phyloP scores from a whole-genome alignment of 1,140 invertebrate species.

The Euwallacea similis region DNA sequence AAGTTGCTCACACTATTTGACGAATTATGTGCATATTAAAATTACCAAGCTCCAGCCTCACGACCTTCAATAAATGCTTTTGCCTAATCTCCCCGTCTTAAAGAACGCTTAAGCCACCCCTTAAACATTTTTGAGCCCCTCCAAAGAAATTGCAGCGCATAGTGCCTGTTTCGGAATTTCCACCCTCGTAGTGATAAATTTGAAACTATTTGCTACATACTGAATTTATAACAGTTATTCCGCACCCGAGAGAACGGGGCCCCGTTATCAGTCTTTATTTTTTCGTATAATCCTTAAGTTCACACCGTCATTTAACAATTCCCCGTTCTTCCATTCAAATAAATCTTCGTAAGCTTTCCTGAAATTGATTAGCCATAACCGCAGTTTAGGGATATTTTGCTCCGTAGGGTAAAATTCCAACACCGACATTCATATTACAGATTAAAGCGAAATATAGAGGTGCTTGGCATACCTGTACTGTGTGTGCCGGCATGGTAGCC shows the following conservation, averaged over 20 bases:
- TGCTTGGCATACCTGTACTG: constrained; percentile 32
- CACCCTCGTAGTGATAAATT: neutral
- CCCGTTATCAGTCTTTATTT: constrained; percentile 4
- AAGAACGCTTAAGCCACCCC: too few species aligned
- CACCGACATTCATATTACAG: constrained; percentile 28
- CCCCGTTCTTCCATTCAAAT: neutral
- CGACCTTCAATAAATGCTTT: too few species aligned
- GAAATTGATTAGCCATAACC: constrained; percentile 31
- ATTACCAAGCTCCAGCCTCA: too few species aligned
- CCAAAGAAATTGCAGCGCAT: too few species aligned
- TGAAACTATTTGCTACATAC: neutral
- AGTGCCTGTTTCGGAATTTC: neutral
- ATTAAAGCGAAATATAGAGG: constrained; percentile 31
- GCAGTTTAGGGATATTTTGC: constrained; percentile 29
- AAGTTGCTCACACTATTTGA: too few species aligned
- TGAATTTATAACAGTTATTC: neutral
- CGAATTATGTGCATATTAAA: too few species aligned
- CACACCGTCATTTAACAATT: constrained; percentile 8
- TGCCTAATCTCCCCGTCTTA: too few species aligned
- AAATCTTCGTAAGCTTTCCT: constrained; percentile 7
- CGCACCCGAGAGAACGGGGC: neutral
- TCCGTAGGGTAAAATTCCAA: constrained; percentile 21
- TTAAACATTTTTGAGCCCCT: too few species aligned
- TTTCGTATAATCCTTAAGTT: constrained; percentile 6
- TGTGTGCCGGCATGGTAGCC: constrained; percentile 27